Conservation (phyloP, 2,113 vertebrate genomes). For the Cyprinus carpio region DNA sequence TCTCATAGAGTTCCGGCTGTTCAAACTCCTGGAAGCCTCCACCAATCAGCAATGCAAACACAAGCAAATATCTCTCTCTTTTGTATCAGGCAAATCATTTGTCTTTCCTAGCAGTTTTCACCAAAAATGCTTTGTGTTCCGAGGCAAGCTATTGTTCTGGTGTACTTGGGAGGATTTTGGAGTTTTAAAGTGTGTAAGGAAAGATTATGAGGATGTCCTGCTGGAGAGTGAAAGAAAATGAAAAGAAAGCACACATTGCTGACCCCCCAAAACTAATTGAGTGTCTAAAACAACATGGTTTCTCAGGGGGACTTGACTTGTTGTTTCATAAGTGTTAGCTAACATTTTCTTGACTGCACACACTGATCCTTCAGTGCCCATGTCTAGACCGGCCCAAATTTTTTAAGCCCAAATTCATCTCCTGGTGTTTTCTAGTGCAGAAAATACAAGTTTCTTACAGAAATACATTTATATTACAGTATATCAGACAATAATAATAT, state of each 20-base stretch:
- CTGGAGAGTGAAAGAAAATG: conserved; percentile 11
- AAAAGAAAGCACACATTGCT: conserved; percentile 16
- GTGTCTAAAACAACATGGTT: conserved; percentile 55
- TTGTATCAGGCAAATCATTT: conserved; percentile 43
- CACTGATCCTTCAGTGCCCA: conserved; percentile 51
- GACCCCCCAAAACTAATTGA: conserved; percentile 53
- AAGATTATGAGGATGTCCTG: conserved; percentile 48
- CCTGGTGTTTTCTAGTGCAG: neutral
- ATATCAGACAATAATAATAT: too few relatives aligned
- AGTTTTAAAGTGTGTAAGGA: conserved; percentile 36
- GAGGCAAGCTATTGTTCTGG: conserved; percentile 26
- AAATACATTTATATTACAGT: too few relatives aligned
- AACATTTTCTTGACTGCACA: conserved; percentile 53
- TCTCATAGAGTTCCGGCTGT: conserved; percentile 45
- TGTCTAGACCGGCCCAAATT: conserved; percentile 50
- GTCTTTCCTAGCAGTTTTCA: conserved; percentile 34
- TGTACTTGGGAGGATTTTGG: conserved; percentile 7
- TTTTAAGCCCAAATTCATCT: conserved; percentile 53
- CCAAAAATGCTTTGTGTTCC: conserved; percentile 34
- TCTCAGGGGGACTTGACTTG: conserved; percentile 50
- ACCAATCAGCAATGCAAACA: conserved; percentile 57
- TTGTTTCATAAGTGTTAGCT: conserved; percentile 47
- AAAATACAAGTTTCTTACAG: too few relatives aligned
- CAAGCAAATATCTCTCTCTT: conserved; percentile 41
- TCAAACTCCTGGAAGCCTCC: conserved; percentile 48